These are phyloP conservation scores for Spinibarbus caldwelli DNA, from an alignment of 2,797 vertebrate species.

Conservation along the genomic window DNA sequence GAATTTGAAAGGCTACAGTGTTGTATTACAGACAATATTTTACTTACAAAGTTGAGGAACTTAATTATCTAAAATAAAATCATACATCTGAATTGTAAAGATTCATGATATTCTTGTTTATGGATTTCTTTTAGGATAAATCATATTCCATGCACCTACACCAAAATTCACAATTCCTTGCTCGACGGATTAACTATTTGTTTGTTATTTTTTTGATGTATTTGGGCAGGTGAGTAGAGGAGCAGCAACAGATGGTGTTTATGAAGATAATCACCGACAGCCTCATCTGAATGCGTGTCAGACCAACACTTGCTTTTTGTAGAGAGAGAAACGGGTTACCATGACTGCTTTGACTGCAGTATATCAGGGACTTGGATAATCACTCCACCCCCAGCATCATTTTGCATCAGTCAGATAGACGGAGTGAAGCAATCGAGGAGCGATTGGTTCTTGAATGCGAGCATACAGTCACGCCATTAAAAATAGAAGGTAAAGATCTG, in stretches of 20 bases:
- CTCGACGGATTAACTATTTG: conserved; percentile 46
- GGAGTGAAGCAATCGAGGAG: conserved; percentile 38
- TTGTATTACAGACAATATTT: no score
- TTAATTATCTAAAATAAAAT: no score
- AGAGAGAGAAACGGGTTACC: conserved; percentile 38
- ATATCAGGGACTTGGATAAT: conserved; percentile 31
- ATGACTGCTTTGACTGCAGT: conserved; percentile 43
- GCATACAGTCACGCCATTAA: conserved; percentile 71
- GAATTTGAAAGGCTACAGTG: no score
- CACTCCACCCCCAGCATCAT: conserved; percentile 44
- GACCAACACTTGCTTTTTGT: conserved; percentile 27
- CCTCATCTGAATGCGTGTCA: conserved; percentile 55
- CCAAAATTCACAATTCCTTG: conserved; percentile 27
- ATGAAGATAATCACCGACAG: conserved; percentile 57
- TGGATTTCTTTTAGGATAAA: conserved; percentile 39
- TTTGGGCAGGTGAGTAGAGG: conserved; percentile 50
- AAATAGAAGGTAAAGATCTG: conserved; percentile 75
- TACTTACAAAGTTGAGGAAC: not conserved
- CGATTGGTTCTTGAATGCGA: conserved; percentile 50
- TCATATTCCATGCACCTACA: conserved; percentile 35
- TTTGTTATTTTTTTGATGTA: conserved; percentile 47
- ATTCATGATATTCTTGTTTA: conserved; percentile 6
- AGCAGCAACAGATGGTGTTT: conserved; percentile 62
- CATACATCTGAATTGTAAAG: not conserved
- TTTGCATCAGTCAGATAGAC: conserved; percentile 36